Evolutionary conservation across 2,888 invertebrate genomes (phyloP).

Genomic region (Notocelia uddmanniana): DNA sequence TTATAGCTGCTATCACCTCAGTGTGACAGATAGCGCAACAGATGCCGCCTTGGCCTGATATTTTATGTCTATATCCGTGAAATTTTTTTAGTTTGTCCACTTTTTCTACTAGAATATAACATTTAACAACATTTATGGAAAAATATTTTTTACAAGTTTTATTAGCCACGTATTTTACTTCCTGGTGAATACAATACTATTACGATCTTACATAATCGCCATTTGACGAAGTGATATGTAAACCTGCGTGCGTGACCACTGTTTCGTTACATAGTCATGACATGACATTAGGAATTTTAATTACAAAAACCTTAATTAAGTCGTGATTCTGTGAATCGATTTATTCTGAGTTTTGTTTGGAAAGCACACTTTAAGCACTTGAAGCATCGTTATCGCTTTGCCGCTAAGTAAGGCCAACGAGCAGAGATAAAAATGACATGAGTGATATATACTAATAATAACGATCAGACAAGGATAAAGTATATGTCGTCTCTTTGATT

Average conservation of each 20-base stretch:
- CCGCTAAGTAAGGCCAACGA: too few relatives aligned
- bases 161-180: background rate
- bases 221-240: slow-evolving; percentile 32
- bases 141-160: too few relatives aligned
- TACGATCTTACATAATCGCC: slow-evolving; percentile 17
- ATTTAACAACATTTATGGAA: too few relatives aligned
- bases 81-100: too few relatives aligned
- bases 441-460: too few relatives aligned
- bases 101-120: too few relatives aligned
- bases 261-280: slow-evolving; percentile 27
- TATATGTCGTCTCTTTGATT: slow-evolving; percentile 6
- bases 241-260: slow-evolving; percentile 28
- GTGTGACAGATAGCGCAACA: too few relatives aligned
- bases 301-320: slow-evolving; percentile 31
- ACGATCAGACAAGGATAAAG: background rate
- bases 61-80: too few relatives aligned
- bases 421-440: too few relatives aligned
- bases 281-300: slow-evolving; percentile 35
- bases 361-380: background rate
- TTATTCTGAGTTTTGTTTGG: slow-evolving; percentile 1
- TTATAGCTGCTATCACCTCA: too few relatives aligned
- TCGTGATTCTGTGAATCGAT: slow-evolving; percentile 17
- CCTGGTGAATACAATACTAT: background rate
- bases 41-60: too few relatives aligned
- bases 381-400: background rate